These are phyloP conservation scores for Tiliacea aurago DNA, from an alignment of 2,888 invertebrate species.

Conservation along the genomic window DNA sequence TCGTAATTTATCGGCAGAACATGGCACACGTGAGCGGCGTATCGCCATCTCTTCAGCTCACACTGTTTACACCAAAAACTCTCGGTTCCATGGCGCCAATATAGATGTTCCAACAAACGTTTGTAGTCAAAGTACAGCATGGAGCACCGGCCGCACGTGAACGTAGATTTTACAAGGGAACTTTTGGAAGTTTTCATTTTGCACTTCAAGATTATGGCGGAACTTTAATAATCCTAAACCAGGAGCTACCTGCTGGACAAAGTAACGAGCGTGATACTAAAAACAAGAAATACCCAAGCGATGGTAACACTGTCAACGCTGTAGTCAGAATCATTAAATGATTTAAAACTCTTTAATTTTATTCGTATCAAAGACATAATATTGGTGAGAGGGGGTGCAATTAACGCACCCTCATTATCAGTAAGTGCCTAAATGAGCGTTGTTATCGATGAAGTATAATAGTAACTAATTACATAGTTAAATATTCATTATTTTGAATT, in stretches of 20 bases:
- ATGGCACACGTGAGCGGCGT: slow-evolving; percentile 79
- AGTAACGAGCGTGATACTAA: slow-evolving; percentile 33
- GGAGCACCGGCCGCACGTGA: slow-evolving; percentile 76
- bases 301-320: slow-evolving; percentile 29
- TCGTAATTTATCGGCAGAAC: slow-evolving; percentile 76
- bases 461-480: slow-evolving; percentile 43
- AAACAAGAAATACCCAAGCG: slow-evolving; percentile 53
- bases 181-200: slow-evolving; percentile 70
- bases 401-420: slow-evolving; percentile 57
- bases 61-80: slow-evolving; percentile 76
- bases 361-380: slow-evolving; percentile 39
- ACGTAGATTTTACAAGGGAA: slow-evolving; percentile 60
- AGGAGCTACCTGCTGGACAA: slow-evolving; percentile 28
- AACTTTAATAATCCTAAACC: slow-evolving; percentile 65
- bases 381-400: slow-evolving; percentile 21
- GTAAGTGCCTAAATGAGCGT: slow-evolving; percentile 40
- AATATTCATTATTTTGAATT: slow-evolving; percentile 40
- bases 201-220: slow-evolving; percentile 56
- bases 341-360: slow-evolving; percentile 27
- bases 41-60: slow-evolving; percentile 76
- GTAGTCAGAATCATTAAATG: slow-evolving; percentile 14
- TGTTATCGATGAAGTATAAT: slow-evolving; percentile 49
- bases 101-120: slow-evolving; percentile 79
- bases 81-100: slow-evolving; percentile 84
- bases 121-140: slow-evolving; percentile 78